Evolutionary conservation across 2,888 invertebrate species (phyloP).

Genomic region (Limnephilus rhombicus): DNA sequence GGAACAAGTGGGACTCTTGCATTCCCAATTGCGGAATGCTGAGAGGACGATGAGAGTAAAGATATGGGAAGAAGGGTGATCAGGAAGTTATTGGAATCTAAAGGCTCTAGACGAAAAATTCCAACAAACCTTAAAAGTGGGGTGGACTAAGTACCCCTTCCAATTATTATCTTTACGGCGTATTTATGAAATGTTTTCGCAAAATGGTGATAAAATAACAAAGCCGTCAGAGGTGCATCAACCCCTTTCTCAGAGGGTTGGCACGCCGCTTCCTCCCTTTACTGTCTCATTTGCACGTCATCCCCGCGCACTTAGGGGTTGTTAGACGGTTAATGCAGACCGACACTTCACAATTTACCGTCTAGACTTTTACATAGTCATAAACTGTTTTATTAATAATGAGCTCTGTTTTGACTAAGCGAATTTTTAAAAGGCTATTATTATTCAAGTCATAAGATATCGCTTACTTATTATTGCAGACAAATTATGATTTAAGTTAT

Average conservation of each 20-base stretch:
- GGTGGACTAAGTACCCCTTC: background rate
- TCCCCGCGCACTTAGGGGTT: constrained; percentile 37
- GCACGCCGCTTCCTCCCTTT: constrained; percentile 31
- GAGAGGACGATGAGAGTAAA: too few relatives aligned
- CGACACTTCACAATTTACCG: background rate
- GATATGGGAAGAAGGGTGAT: too few relatives aligned
- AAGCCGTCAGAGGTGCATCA: background rate
- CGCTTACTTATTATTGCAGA: background rate
- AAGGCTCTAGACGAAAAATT: background rate
- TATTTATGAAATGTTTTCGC: background rate
- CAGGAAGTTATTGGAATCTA: background rate
- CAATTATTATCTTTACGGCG: background rate
- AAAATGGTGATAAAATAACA: background rate
- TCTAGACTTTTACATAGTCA: constrained; percentile 7
- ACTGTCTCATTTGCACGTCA: constrained; percentile 55
- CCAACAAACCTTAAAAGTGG: background rate
- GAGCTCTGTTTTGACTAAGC: background rate
- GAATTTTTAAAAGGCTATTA: background rate
- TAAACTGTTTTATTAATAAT: background rate
- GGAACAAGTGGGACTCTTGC: too few relatives aligned
- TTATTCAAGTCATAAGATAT: background rate
- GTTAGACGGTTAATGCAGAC: background rate
- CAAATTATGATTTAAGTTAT: background rate
- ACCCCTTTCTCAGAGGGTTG: constrained; percentile 15
- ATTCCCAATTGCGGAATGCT: too few relatives aligned